phyloP scores from a whole-genome alignment of 2,797 vertebrate genomes.

The Decapterus maruadsi region DNA sequence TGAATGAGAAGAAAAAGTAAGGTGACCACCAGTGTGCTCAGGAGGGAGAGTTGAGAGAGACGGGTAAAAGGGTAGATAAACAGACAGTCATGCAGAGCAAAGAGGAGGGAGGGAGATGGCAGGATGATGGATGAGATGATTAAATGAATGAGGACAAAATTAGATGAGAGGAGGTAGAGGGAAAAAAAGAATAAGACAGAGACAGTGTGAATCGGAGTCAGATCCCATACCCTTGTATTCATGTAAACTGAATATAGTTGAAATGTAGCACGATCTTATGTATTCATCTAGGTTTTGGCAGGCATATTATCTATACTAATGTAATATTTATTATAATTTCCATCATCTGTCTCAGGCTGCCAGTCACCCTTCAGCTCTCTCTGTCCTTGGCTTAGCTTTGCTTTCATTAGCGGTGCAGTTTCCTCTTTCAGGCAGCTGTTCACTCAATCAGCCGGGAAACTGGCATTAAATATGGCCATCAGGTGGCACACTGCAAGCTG shows the following conservation, averaged over 20 bases:
- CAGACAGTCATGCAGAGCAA: slow-evolving; percentile 43
- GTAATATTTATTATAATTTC: slow-evolving; percentile 59
- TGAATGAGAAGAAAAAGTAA: slow-evolving; percentile 50
- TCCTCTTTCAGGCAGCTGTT: slow-evolving; percentile 75
- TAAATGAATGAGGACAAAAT: slow-evolving; percentile 70
- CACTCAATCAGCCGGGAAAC: slow-evolving; percentile 77
- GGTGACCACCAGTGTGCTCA: slow-evolving; percentile 35
- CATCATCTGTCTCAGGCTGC: slow-evolving; percentile 43
- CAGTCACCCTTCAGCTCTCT: slow-evolving; percentile 40
- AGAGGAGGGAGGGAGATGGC: slow-evolving; percentile 49
- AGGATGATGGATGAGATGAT: slow-evolving; percentile 71
- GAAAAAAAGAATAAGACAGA: slow-evolving; percentile 29
- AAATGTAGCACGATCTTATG: not conserved
- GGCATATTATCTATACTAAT: slow-evolving; percentile 39
- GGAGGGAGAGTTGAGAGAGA: slow-evolving; percentile 23
- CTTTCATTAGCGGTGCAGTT: slow-evolving; percentile 66
- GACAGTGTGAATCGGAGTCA: slow-evolving; percentile 34
- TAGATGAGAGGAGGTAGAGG: slow-evolving; percentile 48
- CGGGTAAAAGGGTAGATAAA: slow-evolving; percentile 53
- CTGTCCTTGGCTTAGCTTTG: slow-evolving; percentile 64
- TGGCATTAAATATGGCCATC: slow-evolving; percentile 78
- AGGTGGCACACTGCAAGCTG: slow-evolving; percentile 69
- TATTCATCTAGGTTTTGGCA: slow-evolving; percentile 30
- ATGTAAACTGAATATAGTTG: slow-evolving; percentile 25
- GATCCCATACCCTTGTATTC: slow-evolving; percentile 33